A percentile compares a stretch with the other conserved stretches of the same genome.
phyloP scores from a whole-genome alignment of 1,140 invertebrate species.

The Paraescarpia echinospica region DNA sequence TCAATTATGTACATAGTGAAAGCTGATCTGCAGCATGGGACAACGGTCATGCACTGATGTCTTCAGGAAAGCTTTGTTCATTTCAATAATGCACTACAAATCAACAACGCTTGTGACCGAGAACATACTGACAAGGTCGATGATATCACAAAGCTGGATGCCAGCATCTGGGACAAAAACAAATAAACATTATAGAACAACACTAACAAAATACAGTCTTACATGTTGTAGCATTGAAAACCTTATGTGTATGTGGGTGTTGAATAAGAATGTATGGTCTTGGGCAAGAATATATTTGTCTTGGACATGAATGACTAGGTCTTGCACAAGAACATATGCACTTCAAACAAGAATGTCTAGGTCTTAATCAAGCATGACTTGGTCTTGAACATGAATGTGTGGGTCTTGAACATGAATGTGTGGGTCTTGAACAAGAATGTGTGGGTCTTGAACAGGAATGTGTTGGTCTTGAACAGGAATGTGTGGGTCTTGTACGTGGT shows the following conservation, averaged over 20 bases:
- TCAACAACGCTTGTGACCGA: too few relatives aligned
- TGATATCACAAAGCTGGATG: too few relatives aligned
- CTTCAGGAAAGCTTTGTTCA: too few relatives aligned
- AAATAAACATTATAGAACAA: too few relatives aligned
- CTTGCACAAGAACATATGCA: neutral
- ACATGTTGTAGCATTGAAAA: neutral
- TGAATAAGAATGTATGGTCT: neutral
- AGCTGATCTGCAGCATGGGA: too few relatives aligned
- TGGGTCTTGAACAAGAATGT: neutral
- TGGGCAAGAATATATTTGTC: neutral
- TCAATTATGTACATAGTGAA: too few relatives aligned
- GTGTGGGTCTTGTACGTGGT: too few relatives aligned
- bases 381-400: neutral
- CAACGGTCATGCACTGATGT: too few relatives aligned
- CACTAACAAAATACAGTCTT: too few relatives aligned
- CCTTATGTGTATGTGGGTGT: neutral
- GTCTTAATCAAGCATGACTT: neutral
- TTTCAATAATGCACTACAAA: too few relatives aligned
- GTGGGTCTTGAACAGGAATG: neutral
- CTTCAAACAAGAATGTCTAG: neutral
- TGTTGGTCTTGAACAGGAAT: neutral
- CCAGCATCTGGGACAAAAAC: too few relatives aligned
- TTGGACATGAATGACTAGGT: neutral
- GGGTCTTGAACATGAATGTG: neutral
- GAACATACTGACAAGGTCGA: too few relatives aligned